These are phyloP conservation scores for Clitarchus hookeri DNA, from an alignment of 2,888 invertebrate genomes.

Conservation along the genomic window DNA sequence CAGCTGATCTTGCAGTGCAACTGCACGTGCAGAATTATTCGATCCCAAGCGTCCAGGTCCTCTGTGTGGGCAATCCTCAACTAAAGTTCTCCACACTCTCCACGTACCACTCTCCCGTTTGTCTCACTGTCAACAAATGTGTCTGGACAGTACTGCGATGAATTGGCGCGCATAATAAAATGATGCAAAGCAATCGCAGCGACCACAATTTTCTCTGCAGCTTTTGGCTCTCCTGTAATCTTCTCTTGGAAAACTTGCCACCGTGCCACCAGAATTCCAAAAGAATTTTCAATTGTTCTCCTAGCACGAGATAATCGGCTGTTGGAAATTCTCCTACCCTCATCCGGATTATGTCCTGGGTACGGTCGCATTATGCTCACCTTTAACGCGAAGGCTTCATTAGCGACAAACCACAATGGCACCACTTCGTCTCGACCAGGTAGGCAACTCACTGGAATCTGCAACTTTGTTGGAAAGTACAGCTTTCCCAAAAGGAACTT, in stretches of 20 bases:
- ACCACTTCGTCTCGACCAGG: constrained; percentile 20
- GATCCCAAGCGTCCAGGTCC: constrained; percentile 23
- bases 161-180: no score
- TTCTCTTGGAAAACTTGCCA: constrained; percentile 28
- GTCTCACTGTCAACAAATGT: constrained; percentile 28
- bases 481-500: constrained; percentile 18
- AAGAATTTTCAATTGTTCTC: constrained; percentile 21
- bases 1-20: neutral
- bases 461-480: neutral
- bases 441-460: neutral
- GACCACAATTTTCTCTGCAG: no score
- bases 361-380: constrained; percentile 36
- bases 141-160: no score
- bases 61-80: neutral
- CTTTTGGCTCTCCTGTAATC: no score
- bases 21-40: constrained; percentile 27
- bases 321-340: no score
- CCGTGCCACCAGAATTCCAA: constrained; percentile 28
- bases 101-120: constrained; percentile 26
- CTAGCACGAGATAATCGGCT: no score
- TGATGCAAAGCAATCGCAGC: no score
- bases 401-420: constrained; percentile 33
- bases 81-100: constrained; percentile 29
- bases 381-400: constrained; percentile 38
- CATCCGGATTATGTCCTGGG: constrained; percentile 32